Evolutionary conservation across 2,888 invertebrate genomes (phyloP), one percentile per base, ranked within the genome.

Genomic region (Andrena dorsata): DNA sequence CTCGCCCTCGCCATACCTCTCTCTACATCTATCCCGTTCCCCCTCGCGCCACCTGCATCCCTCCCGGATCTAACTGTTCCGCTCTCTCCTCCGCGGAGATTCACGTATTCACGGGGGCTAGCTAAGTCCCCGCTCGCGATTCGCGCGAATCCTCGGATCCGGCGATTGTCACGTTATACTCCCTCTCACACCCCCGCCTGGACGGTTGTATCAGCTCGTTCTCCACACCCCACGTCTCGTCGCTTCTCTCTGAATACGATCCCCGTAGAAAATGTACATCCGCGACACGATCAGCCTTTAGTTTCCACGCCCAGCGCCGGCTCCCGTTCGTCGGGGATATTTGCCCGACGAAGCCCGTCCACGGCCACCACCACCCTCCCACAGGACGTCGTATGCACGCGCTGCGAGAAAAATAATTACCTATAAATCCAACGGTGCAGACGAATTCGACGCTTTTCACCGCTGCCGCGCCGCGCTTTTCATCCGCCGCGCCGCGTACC

Each of bases 71-170:
- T 47, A 41, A 23, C 68, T 30, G 76, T 77, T 81, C 76, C 81
- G 53, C 76, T 72, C 76, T 73, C 63, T 71, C 82, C 82, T 82
- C 63, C 78, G 30, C 28, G 51, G 79, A 80, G 77, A 74, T 74
- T 72, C 79, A 60, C 84, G 72, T 81, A 85, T 72, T 75, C 75
- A 76, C 28, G 20, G 56, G 41, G 70, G 53, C 51, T 60, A 86
- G 88, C 91, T 91, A 91, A 92, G 92, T 92, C 90, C 90, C 86
- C 86, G 83, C 88, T 87, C 88, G 85, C 90, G 88, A 92, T 90
- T 90, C 91, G 87, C 90, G 88, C 91, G 90, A 91, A 92, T 91
- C 91, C 91, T 90, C 91, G 91, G 90, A 91, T 89, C 92, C 89
- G 87, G 82, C 90, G 89, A 91, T 91, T 90, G 91, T 91, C 90